A percentile compares a stretch with the other conserved stretches of the same genome.
phyloP scores from a whole-genome alignment of 2,797 vertebrate species.

The Valencia hispanica region DNA sequence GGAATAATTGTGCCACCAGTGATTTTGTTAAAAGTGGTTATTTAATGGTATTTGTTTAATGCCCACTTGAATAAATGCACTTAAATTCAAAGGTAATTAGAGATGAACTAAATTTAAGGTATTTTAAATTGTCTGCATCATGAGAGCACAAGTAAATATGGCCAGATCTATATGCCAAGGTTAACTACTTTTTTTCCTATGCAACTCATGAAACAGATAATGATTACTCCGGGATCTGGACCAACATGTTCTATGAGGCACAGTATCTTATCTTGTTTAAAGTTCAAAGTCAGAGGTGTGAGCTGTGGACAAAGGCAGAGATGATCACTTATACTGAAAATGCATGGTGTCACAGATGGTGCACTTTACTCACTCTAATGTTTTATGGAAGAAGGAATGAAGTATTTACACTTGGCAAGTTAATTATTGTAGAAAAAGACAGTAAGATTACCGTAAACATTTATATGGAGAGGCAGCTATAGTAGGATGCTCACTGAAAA shows the following conservation, averaged over 20 bases:
- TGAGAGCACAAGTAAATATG: neutral
- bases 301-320: neutral
- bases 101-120: neutral
- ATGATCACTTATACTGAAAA: conserved; percentile 17
- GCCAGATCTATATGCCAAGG: neutral
- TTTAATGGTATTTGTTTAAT: neutral
- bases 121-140: neutral
- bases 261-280: neutral
- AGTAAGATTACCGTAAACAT: neutral
- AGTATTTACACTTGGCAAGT: conserved; percentile 3
- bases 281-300: conserved; percentile 46
- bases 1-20: neutral
- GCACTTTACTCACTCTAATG: neutral
- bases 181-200: neutral
- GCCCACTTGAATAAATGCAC: neutral
- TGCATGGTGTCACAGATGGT: conserved; percentile 14
- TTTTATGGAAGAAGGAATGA: conserved; percentile 16
- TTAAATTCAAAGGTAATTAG: neutral
- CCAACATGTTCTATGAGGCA: neutral
- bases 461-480: neutral
- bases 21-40: neutral
- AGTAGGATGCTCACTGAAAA: conserved; percentile 16
- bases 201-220: neutral
- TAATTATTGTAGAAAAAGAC: conserved; percentile 28
- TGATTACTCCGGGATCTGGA: neutral